Conservation (phyloP, 1,140 invertebrate species). For the Aradophagus sp. region DNA sequence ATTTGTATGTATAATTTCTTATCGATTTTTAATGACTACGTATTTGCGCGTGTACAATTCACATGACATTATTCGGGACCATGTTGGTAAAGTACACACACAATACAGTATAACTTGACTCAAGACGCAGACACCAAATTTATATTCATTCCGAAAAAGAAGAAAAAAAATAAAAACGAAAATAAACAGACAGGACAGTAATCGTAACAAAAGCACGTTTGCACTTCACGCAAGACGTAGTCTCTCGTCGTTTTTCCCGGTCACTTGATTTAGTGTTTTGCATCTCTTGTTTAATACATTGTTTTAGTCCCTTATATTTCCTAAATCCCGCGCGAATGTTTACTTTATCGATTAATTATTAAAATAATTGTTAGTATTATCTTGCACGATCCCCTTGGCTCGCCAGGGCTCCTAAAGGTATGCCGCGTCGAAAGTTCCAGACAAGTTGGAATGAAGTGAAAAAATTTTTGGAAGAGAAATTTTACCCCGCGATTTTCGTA, state of each 20-base stretch:
- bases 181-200: slow-evolving; percentile 10
- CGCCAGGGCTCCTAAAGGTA: slow-evolving; percentile 62
- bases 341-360: slow-evolving; percentile 66
- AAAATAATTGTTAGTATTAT: slow-evolving; percentile 72
- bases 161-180: slow-evolving; percentile 20
- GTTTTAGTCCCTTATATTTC: slow-evolving; percentile 33
- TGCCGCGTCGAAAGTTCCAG: no score
- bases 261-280: slow-evolving; percentile 30
- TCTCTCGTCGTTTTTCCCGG: slow-evolving; percentile 11
- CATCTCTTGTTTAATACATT: slow-evolving; percentile 32
- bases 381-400: slow-evolving; percentile 66
- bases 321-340: slow-evolving; percentile 58
- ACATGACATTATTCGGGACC: slow-evolving; percentile 44
- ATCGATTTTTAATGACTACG: slow-evolving; percentile 24
- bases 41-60: slow-evolving; percentile 54
- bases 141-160: slow-evolving; percentile 23
- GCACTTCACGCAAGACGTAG: slow-evolving; percentile 15
- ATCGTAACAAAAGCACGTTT: slow-evolving; percentile 40
- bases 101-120: slow-evolving; percentile 47
- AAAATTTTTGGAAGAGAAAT: no score
- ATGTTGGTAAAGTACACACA: slow-evolving; percentile 53
- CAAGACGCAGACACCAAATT: slow-evolving; percentile 34
- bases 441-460: no score
- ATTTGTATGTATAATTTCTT: slow-evolving; percentile 1
- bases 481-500: no score